phyloP scores from a whole-genome alignment of 2,888 invertebrate genomes.

The Dastarcus helophoroides region DNA sequence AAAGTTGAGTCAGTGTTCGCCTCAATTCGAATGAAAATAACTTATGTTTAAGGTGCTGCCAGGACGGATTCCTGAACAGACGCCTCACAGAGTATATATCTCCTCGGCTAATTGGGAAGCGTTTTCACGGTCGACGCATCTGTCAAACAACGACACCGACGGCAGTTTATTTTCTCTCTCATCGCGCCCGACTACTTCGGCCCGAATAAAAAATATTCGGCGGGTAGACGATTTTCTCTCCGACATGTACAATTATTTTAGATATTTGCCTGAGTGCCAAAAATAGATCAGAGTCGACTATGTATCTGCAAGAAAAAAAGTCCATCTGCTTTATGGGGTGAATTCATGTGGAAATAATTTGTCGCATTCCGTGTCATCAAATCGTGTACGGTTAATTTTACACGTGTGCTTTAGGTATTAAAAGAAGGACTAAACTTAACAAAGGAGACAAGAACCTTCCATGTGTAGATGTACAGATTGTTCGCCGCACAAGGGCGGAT shows the following conservation, averaged over 20 bases:
- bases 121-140: constrained; percentile 33
- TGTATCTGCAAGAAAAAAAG: constrained; percentile 11
- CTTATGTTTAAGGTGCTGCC: too few species aligned
- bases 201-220: constrained; percentile 18
- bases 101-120: constrained; percentile 36
- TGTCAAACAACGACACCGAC: constrained; percentile 32
- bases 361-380: constrained; percentile 12
- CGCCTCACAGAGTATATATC: too few species aligned
- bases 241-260: constrained; percentile 29
- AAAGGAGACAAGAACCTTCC: too few species aligned
- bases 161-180: constrained; percentile 27
- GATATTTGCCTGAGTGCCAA: constrained; percentile 24
- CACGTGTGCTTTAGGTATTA: too few species aligned
- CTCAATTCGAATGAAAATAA: too few species aligned
- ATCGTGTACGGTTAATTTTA: too few species aligned
- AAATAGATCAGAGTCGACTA: constrained; percentile 13
- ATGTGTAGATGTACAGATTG: too few species aligned
- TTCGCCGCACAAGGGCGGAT: too few species aligned
- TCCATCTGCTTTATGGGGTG: constrained; percentile 12
- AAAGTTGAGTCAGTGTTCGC: too few species aligned
- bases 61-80: too few species aligned
- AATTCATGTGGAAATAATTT: constrained; percentile 10
- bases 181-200: constrained; percentile 19
- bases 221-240: constrained; percentile 20
- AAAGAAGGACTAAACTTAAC: too few species aligned